These are phyloP conservation scores for Campoletis raptor DNA, from an alignment of 2,888 invertebrate species.

Conservation along the genomic window DNA sequence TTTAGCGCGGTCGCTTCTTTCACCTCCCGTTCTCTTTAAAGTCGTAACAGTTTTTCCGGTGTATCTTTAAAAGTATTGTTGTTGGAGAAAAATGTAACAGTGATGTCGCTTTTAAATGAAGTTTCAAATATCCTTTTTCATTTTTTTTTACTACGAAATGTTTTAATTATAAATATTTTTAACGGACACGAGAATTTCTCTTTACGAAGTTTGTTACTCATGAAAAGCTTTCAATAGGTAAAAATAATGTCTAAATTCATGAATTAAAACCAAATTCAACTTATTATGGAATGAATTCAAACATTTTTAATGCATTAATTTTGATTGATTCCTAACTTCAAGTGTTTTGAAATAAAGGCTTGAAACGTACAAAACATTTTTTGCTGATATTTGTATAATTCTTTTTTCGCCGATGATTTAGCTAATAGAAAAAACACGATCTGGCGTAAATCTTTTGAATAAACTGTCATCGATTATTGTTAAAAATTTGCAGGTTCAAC, in stretches of 20 bases:
- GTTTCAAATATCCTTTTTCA: neutral
- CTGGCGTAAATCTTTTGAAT: neutral
- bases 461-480: neutral
- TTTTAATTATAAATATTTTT: too few species aligned
- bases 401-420: neutral
- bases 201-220: neutral
- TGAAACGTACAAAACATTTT: neutral
- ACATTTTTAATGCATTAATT: neutral
- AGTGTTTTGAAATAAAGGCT: neutral
- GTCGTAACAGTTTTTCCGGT: neutral
- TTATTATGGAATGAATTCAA: neutral
- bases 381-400: neutral
- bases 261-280: neutral
- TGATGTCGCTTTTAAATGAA: neutral
- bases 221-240: neutral
- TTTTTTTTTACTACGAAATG: too few species aligned
- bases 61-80: neutral
- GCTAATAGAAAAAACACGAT: neutral
- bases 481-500: neutral
- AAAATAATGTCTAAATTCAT: neutral
- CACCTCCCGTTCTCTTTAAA: neutral
- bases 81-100: neutral
- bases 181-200: too few species aligned
- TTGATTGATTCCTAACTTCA: neutral
- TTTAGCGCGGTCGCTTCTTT: neutral